Conservation (phyloP, 2,888 invertebrate genomes). For the Plemyria rubiginata region DNA sequence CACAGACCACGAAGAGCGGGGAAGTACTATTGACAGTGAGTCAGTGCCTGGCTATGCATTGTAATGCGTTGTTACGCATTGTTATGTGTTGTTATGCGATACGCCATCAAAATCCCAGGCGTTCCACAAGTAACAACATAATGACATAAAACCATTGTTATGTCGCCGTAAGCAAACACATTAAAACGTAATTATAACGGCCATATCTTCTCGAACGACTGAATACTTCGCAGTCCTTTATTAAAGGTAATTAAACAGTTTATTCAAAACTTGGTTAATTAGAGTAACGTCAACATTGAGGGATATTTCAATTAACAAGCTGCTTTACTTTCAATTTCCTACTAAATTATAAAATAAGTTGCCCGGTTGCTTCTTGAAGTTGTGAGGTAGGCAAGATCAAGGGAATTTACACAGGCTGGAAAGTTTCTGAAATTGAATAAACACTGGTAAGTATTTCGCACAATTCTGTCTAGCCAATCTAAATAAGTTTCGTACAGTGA, state of each 20-base stretch:
- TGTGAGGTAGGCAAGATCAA: neutral
- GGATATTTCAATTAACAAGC: constrained; percentile 24
- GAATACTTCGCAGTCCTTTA: neutral
- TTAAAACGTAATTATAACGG: neutral
- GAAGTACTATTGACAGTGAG: too few relatives aligned
- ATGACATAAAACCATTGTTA: neutral
- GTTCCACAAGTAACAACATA: neutral
- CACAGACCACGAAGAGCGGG: too few relatives aligned
- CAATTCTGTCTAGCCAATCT: too few relatives aligned
- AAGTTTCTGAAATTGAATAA: neutral
- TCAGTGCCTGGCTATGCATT: too few relatives aligned
- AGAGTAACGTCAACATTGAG: constrained; percentile 14
- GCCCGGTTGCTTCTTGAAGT: neutral
- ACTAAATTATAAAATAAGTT: neutral
- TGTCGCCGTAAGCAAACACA: neutral
- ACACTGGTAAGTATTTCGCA: too few relatives aligned
- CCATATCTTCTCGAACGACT: neutral
- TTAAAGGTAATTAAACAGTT: constrained; percentile 1
- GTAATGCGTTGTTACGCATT: too few relatives aligned
- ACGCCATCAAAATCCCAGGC: neutral
- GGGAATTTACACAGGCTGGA: neutral
- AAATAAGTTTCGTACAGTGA: too few relatives aligned
- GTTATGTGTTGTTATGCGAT: neutral
- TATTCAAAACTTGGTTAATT: constrained; percentile 27
- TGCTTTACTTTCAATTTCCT: constrained; percentile 15